Evolutionary conservation across 2,888 invertebrate species (phyloP).

Genomic region (Arctia plantaginis): DNA sequence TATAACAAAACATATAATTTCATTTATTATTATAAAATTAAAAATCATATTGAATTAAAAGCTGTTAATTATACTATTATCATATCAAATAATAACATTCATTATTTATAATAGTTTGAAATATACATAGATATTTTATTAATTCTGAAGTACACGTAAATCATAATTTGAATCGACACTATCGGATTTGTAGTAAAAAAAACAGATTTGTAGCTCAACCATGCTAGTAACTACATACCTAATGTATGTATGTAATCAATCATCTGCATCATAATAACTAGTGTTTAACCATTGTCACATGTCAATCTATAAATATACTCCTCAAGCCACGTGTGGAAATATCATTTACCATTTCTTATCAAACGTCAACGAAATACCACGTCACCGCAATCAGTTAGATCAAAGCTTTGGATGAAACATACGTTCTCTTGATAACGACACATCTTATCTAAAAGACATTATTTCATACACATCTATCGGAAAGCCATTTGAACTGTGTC

Average conservation of each 20-base stretch:
- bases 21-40: no score
- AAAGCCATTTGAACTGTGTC: slow-evolving; percentile 83
- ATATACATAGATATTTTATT: no score
- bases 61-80: background rate
- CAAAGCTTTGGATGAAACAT: slow-evolving; percentile 58
- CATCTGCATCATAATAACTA: background rate
- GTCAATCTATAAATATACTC: background rate
- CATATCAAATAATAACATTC: no score
- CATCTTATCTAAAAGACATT: slow-evolving; percentile 81
- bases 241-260: no score
- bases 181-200: no score
- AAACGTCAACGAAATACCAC: slow-evolving; percentile 49
- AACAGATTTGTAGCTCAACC: no score
- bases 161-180: no score
- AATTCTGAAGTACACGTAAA: no score
- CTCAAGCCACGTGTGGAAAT: background rate
- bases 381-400: slow-evolving; percentile 55
- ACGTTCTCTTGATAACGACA: slow-evolving; percentile 70
- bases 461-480: slow-evolving; percentile 86
- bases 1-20: no score
- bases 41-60: no score
- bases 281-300: background rate
- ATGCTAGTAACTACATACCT: no score
- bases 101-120: no score
- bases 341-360: slow-evolving; percentile 48